Evolutionary conservation across 2,888 invertebrate genomes (phyloP).

Genomic region (Cylloceria caligata): DNA sequence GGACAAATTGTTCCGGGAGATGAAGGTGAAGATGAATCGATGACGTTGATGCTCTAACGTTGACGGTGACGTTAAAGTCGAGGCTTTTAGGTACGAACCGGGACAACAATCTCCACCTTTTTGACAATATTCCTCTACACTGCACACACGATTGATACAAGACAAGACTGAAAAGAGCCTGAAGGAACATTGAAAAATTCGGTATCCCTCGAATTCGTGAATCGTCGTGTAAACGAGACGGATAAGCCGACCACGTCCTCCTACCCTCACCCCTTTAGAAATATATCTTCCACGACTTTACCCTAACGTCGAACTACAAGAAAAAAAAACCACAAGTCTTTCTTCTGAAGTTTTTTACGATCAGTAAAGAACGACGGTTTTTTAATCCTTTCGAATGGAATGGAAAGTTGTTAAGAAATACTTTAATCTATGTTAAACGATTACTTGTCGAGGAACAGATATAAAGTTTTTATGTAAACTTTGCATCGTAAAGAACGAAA

Average conservation of each 20-base stretch:
- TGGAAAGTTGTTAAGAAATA: background rate
- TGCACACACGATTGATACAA: conserved; percentile 5
- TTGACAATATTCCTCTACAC: background rate
- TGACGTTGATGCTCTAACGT: conserved; percentile 40
- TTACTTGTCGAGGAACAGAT: background rate
- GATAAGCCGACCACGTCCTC: conserved; percentile 32
- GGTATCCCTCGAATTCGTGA: conserved; percentile 12
- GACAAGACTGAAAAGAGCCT: conserved; percentile 11
- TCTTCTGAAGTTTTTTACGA: conserved; percentile 11
- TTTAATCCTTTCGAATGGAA: background rate
- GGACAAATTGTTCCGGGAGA: conserved; percentile 42
- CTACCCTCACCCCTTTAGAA: conserved; percentile 14
- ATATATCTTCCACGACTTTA: conserved; percentile 40
- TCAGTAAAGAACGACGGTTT: background rate
- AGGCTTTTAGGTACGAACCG: background rate
- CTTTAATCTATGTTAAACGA: background rate
- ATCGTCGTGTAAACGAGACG: conserved; percentile 48
- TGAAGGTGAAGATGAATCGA: conserved; percentile 59
- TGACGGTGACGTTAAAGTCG: conserved; percentile 41
- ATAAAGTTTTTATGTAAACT: background rate
- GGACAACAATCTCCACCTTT: background rate
- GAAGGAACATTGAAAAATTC: conserved; percentile 19
- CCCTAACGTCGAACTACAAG: conserved; percentile 33
- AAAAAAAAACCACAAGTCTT: conserved; percentile 13
- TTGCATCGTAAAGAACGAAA: background rate